Evolutionary conservation across 2,797 vertebrate genomes (phyloP), one percentile per base, ranked within the genome.

Genomic region (Tapirus indicus): DNA sequence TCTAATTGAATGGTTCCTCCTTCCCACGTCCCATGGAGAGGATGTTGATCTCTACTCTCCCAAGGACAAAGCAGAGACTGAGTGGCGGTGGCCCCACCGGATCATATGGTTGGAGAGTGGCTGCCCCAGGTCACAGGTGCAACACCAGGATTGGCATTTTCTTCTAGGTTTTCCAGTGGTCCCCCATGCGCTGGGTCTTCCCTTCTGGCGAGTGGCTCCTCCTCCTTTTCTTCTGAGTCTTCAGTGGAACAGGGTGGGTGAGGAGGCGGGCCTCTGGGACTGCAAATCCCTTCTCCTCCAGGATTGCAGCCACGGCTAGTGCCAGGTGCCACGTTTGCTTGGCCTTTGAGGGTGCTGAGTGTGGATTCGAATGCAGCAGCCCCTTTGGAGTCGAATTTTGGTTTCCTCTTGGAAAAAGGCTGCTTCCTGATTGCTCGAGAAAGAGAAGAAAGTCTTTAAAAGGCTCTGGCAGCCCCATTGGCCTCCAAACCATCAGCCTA

Each of bases 361-460:
- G 83, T 85, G 94, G 95, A 87, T 64, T 32, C 7, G 47, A 62
- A 44, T 0, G 6, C 3, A 5, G 72, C 41, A 56, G 49, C 66
- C 71, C 75, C 60, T 88, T 92, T 85, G 91, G 95, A 95, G 75
- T 64, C 7, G 11, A 94, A 92, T 83, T 66, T 89, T 17, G 79
- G 86, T 95, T 98, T 98, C 91, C 96, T 92, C 69, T 97, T 60
- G 84, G 95, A 94, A 72, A 93, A 87, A 44, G 54, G 52, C 84
- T 71, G 14, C 96, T 96, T 97, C 92, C 95, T 71, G 91, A 87
- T 84, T 54, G 80, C 62, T 82, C 6, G 79, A 84, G 93, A 90
- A 71, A 60, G 52, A 60, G 92, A 92, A 84, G 97, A 72, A 69
- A 87, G 58, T 84, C 80, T 86, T 91, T 83, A 54, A 85, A 89